Evolutionary conservation across 1,140 invertebrate genomes (phyloP).

Genomic region (Heliconius nattereri): DNA sequence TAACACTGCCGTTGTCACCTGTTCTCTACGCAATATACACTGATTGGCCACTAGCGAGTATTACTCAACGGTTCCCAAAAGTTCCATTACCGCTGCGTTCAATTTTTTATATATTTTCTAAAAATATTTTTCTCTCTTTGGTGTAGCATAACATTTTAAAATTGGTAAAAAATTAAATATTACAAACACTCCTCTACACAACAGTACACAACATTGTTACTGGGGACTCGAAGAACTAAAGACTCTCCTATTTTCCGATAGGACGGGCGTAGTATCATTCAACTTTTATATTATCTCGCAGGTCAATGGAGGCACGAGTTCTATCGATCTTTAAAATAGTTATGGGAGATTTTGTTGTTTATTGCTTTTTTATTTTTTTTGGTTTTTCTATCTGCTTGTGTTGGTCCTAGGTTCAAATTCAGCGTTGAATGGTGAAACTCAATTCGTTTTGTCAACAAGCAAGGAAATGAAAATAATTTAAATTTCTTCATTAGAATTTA

Average conservation of each 20-base stretch:
- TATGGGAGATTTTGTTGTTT: slow-evolving; percentile 27
- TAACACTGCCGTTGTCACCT: too few relatives aligned
- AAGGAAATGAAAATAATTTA: too few relatives aligned
- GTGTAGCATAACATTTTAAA: not conserved
- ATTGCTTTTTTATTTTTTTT: slow-evolving; percentile 14
- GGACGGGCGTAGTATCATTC: slow-evolving; percentile 70
- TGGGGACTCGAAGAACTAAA: slow-evolving; percentile 65
- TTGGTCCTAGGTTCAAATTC: not conserved
- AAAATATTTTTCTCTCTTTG: not conserved
- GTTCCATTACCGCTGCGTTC: too few relatives aligned
- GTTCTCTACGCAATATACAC: too few relatives aligned
- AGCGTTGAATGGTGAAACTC: too few relatives aligned
- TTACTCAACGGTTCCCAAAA: too few relatives aligned
- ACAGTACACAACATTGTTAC: slow-evolving; percentile 58
- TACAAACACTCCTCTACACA: slow-evolving; percentile 42
- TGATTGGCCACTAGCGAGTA: too few relatives aligned
- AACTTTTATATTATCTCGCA: slow-evolving; percentile 76
- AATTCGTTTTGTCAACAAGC: too few relatives aligned
- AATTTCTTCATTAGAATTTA: too few relatives aligned
- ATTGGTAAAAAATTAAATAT: slow-evolving; percentile 19
- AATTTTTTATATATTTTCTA: not conserved
- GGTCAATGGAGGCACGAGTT: slow-evolving; percentile 57
- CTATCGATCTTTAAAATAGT: slow-evolving; percentile 58
- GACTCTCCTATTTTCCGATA: slow-evolving; percentile 74
- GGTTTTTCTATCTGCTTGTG: not conserved